Evolutionary conservation across 2,888 invertebrate genomes (phyloP).

Genomic region (Pedicia rivosa): DNA sequence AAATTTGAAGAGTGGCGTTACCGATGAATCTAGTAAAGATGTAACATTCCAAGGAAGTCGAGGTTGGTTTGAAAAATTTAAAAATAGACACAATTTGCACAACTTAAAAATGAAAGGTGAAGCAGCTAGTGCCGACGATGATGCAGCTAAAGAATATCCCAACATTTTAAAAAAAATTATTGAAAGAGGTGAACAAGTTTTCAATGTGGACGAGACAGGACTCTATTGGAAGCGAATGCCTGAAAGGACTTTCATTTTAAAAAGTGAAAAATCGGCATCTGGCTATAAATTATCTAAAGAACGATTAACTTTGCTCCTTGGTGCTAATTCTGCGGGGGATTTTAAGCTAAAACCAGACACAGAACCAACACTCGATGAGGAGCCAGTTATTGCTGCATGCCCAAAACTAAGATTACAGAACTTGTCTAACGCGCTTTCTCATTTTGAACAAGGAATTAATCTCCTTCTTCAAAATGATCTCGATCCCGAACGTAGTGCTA

Average conservation of each 20-base stretch:
- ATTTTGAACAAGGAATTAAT: slow-evolving; percentile 8
- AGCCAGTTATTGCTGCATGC: slow-evolving; percentile 10
- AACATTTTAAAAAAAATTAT: slow-evolving; percentile 11
- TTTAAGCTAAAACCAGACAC: slow-evolving; percentile 15
- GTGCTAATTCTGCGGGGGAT: slow-evolving; percentile 18
- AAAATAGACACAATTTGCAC: slow-evolving; percentile 13
- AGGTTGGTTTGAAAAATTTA: slow-evolving; percentile 12
- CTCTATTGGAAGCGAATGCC: slow-evolving; percentile 18
- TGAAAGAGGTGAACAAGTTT: too few relatives aligned
- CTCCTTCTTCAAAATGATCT: slow-evolving; percentile 13
- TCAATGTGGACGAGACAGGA: slow-evolving; percentile 15
- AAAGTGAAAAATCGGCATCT: slow-evolving; percentile 15
- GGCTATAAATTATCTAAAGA: slow-evolving; percentile 17
- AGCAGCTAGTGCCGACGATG: slow-evolving; percentile 13
- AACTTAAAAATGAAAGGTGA: slow-evolving; percentile 14
- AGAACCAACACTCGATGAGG: slow-evolving; percentile 12
- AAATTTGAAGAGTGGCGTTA: slow-evolving; percentile 12
- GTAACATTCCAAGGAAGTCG: slow-evolving; percentile 10
- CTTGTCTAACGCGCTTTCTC: slow-evolving; percentile 12
- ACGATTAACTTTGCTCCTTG: slow-evolving; percentile 16
- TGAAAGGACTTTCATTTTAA: slow-evolving; percentile 16
- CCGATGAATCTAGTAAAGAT: slow-evolving; percentile 11
- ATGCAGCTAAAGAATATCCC: slow-evolving; percentile 8
- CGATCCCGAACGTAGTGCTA: slow-evolving; percentile 12
- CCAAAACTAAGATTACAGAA: slow-evolving; percentile 13